Percentiles rank a stretch among this genome's conserved stretches.
These are phyloP conservation scores for Caradrina clavipalpis DNA, from an alignment of 2,888 invertebrate genomes.

Conservation along the genomic window DNA sequence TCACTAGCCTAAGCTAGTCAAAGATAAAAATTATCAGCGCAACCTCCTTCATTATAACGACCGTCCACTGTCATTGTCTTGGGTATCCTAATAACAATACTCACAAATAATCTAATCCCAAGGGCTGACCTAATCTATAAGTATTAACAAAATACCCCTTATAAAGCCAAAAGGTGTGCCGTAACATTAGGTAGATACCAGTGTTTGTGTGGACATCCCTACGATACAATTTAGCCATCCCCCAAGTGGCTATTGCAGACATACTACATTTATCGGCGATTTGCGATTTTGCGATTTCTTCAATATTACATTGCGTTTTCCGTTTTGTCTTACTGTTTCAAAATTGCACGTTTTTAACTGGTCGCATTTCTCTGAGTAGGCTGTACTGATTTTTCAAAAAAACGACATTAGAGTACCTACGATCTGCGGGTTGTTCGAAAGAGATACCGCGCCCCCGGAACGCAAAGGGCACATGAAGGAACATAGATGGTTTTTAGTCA, in stretches of 20 bases:
- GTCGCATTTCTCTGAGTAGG: too few species aligned
- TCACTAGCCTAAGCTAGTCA: too few species aligned
- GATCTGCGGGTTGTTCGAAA: too few species aligned
- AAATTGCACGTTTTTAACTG: too few species aligned
- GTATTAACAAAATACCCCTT: slow-evolving; percentile 41
- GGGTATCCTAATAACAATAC: slow-evolving; percentile 6
- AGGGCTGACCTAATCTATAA: slow-evolving; percentile 47
- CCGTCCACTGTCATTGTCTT: slow-evolving; percentile 7
- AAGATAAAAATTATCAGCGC: background rate
- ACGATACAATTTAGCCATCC: slow-evolving; percentile 47
- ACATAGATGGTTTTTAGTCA: too few species aligned
- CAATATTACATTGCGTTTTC: too few species aligned
- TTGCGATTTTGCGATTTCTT: background rate
- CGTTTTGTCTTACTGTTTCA: background rate
- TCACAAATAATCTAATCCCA: slow-evolving; percentile 11
- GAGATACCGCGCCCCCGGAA: too few species aligned
- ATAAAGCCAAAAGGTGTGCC: slow-evolving; percentile 40
- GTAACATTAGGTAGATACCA: slow-evolving; percentile 47
- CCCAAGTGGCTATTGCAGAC: slow-evolving; percentile 18
- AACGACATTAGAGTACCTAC: too few species aligned
- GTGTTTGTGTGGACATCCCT: slow-evolving; percentile 36
- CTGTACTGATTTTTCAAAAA: too few species aligned
- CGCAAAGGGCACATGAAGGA: too few species aligned
- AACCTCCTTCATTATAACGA: background rate
- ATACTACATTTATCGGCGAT: background rate